These are phyloP conservation scores for Hyppa rectilinea DNA, from an alignment of 2,888 invertebrate genomes.

Conservation along the genomic window DNA sequence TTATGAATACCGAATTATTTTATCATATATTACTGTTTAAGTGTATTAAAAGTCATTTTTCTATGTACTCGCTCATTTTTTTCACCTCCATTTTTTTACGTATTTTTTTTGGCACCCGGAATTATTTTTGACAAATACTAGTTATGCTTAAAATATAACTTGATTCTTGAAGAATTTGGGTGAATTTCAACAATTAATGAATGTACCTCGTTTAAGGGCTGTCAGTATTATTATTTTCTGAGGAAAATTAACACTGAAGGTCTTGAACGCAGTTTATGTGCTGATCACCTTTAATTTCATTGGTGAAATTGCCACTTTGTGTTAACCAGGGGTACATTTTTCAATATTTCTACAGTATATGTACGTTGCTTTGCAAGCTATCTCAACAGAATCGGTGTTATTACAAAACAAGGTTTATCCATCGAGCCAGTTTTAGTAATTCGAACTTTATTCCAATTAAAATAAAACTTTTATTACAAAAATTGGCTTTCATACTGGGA, in stretches of 20 bases:
- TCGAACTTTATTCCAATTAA: not conserved
- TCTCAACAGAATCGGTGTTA: constrained; percentile 1
- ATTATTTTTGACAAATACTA: not conserved
- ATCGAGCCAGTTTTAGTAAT: not conserved
- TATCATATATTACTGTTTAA: too few relatives aligned
- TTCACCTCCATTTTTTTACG: constrained; percentile 7
- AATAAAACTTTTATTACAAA: not conserved
- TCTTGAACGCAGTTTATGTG: too few relatives aligned
- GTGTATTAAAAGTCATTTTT: constrained; percentile 21
- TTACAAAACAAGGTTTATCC: not conserved
- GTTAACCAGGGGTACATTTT: not conserved
- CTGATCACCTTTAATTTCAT: too few relatives aligned
- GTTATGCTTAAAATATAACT: not conserved
- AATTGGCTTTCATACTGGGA: too few relatives aligned
- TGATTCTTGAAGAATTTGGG: not conserved
- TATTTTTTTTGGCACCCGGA: not conserved
- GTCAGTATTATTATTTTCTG: too few relatives aligned
- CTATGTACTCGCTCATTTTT: constrained; percentile 10
- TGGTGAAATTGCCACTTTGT: too few relatives aligned
- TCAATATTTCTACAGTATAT: not conserved
- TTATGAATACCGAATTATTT: too few relatives aligned
- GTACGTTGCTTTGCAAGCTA: not conserved
- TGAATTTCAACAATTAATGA: too few relatives aligned
- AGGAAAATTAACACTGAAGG: too few relatives aligned
- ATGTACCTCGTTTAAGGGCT: too few relatives aligned